Percentiles rank a stretch among this genome's conserved stretches.
phyloP scores from a whole-genome alignment of 2,113 vertebrate species.

The Pardalotus punctatus region DNA sequence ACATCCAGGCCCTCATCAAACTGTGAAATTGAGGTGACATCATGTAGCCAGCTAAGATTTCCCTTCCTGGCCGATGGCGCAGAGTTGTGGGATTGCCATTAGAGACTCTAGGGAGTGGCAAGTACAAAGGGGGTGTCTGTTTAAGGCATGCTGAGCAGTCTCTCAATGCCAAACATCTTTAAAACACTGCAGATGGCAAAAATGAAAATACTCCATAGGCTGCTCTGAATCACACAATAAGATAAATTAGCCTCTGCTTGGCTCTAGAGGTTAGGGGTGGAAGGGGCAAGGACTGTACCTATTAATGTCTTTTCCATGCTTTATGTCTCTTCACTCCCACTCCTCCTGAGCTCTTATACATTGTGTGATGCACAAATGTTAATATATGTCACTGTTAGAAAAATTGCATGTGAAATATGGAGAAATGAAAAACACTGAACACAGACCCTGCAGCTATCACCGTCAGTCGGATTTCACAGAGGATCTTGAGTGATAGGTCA shows the following conservation, averaged over 20 bases:
- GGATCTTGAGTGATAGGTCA: conserved; percentile 20
- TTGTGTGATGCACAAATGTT: not conserved
- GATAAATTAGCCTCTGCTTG: not conserved
- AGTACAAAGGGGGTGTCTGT: not conserved
- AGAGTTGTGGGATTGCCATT: not conserved
- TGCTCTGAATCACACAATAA: not conserved
- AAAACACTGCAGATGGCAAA: not conserved
- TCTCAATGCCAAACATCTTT: not conserved
- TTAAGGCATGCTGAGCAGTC: not conserved
- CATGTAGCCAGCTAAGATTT: not conserved
- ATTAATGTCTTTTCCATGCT: not conserved
- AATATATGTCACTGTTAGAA: conserved; percentile 9
- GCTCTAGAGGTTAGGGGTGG: not conserved
- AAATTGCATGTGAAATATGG: conserved; percentile 18
- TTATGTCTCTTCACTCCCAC: not conserved
- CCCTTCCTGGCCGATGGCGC: not conserved
- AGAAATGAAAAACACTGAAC: conserved; percentile 21
- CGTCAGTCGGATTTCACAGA: conserved; percentile 25
- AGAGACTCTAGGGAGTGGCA: not conserved
- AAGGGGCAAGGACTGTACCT: not conserved
- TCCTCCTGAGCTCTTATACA: not conserved
- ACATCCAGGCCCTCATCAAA: not conserved
- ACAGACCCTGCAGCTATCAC: conserved; percentile 1
- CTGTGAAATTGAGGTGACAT: not conserved
- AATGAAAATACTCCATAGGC: not conserved